Conservation (phyloP, 2,113 vertebrate species). For the Azemiops feae region DNA sequence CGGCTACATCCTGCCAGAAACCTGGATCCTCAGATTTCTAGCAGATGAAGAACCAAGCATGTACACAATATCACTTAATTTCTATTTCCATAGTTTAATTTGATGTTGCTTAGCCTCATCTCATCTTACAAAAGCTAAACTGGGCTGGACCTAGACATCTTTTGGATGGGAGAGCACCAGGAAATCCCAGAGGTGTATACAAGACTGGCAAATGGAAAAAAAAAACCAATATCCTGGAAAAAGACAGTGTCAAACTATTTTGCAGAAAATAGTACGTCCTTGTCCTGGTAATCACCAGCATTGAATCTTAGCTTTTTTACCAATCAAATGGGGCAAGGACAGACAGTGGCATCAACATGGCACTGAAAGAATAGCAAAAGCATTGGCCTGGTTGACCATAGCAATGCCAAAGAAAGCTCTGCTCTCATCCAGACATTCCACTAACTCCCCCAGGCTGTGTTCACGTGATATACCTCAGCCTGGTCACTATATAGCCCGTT, state of each 20-base stretch:
- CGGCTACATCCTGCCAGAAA: neutral
- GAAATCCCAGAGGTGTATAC: neutral
- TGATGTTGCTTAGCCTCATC: neutral
- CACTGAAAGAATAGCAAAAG: neutral
- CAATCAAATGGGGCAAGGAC: neutral
- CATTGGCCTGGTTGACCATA: neutral
- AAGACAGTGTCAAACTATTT: neutral
- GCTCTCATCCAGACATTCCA: neutral
- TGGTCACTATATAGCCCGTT: neutral
- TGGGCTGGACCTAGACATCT: neutral
- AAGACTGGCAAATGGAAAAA: neutral
- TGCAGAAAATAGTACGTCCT: neutral
- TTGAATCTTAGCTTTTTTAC: neutral
- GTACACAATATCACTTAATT: neutral
- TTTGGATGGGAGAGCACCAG: neutral
- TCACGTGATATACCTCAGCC: neutral
- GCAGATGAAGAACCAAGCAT: neutral
- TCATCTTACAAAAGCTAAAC: neutral
- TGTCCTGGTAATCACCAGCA: neutral
- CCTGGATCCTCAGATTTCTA: neutral
- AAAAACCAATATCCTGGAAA: neutral
- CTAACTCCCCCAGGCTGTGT: neutral
- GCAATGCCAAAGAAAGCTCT: neutral
- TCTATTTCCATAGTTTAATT: neutral
- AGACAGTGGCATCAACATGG: neutral